These are phyloP conservation scores for Bufo bufo DNA, from an alignment of 2,113 vertebrate species.

Conservation along the genomic window DNA sequence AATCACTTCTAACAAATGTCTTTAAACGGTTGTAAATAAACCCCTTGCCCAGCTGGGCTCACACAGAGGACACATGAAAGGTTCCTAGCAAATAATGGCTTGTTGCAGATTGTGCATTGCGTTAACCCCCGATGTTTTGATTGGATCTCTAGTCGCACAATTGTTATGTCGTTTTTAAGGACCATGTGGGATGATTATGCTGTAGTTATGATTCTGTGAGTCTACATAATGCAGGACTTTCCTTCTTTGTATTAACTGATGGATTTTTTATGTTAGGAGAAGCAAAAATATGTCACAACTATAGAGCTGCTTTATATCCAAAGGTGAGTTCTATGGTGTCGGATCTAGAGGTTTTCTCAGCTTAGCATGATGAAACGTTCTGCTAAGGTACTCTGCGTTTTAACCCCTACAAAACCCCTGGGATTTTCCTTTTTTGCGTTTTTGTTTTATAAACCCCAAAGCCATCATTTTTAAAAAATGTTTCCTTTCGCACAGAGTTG, in stretches of 20 bases:
- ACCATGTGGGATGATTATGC: not conserved
- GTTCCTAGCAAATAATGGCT: conserved; percentile 27
- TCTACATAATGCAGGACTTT: not conserved
- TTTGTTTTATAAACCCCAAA: no score
- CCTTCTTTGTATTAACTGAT: not conserved
- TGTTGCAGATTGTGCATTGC: not conserved
- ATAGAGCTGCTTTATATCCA: no score
- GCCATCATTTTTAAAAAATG: no score
- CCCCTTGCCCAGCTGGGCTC: conserved; percentile 26
- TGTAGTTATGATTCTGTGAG: not conserved
- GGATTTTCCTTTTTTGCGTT: no score
- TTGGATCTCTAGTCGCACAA: not conserved
- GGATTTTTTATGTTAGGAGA: no score
- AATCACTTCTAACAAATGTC: conserved; percentile 20
- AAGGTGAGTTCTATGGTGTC: no score
- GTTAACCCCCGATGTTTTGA: conserved; percentile 20
- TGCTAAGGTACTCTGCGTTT: no score
- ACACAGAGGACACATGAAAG: conserved; percentile 6
- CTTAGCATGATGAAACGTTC: no score
- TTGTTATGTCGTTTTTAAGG: not conserved
- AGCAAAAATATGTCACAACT: no score
- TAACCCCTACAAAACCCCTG: no score
- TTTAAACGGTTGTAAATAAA: conserved; percentile 34
- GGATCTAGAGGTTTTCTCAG: no score
- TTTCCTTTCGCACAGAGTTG: no score